Evolutionary conservation across 1,140 invertebrate species (phyloP).

Genomic region (Drosophila littoralis): DNA sequence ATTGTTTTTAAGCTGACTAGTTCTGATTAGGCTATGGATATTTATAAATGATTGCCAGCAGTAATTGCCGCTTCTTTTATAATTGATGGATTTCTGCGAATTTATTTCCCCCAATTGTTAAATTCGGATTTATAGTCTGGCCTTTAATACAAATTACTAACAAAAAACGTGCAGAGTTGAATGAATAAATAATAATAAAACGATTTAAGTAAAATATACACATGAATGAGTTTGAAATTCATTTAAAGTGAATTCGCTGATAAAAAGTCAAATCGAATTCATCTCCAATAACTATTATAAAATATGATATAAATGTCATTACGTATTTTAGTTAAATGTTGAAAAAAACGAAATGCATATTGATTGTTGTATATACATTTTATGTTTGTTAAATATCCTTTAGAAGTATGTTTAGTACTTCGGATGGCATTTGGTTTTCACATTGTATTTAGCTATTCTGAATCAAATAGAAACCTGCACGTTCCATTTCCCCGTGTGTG

Average conservation of each 20-base stretch:
- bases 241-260: constrained; percentile 1
- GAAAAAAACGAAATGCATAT: background rate
- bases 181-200: background rate
- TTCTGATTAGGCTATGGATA: too few species aligned
- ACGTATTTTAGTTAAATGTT: constrained; percentile 3
- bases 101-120: background rate
- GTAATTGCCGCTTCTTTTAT: background rate
- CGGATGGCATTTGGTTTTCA: constrained; percentile 15
- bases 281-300: background rate
- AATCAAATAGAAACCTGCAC: constrained; percentile 13
- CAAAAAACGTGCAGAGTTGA: constrained; percentile 3
- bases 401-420: background rate
- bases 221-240: constrained; percentile 16
- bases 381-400: constrained; percentile 6
- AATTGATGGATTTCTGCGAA: background rate
- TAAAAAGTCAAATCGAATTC: background rate
- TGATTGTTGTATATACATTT: constrained; percentile 23
- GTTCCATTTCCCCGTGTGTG: constrained; percentile 1
- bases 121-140: constrained; percentile 5
- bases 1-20: too few species aligned
- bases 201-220: constrained; percentile 3
- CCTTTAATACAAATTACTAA: constrained; percentile 13
- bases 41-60: too few species aligned
- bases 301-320: background rate
- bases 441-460: constrained; percentile 6